Percentiles rank a stretch among this genome's conserved stretches.
phyloP scores from a whole-genome alignment of 2,888 invertebrate species.

The Hemistola chrysoprasaria region DNA sequence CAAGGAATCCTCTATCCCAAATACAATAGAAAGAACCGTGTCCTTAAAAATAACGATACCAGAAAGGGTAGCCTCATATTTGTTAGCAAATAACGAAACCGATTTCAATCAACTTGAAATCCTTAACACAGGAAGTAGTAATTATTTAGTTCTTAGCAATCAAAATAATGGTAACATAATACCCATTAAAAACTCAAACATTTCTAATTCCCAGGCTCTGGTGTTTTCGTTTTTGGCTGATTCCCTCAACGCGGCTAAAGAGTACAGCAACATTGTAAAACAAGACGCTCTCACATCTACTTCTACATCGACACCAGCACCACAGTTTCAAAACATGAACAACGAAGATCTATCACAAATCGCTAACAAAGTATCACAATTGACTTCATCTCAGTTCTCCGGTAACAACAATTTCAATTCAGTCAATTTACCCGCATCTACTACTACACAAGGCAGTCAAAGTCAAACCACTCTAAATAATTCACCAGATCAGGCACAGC shows the following conservation, averaged over 20 bases:
- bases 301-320: constrained; percentile 41
- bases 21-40: constrained; percentile 72
- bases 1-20: constrained; percentile 55
- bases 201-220: constrained; percentile 77
- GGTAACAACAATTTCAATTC: constrained; percentile 36
- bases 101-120: constrained; percentile 67
- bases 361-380: constrained; percentile 59
- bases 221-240: constrained; percentile 72
- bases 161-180: constrained; percentile 49
- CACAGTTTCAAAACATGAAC: constrained; percentile 52
- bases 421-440: constrained; percentile 27
- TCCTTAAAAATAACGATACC: constrained; percentile 74
- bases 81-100: constrained; percentile 57
- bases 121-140: constrained; percentile 70
- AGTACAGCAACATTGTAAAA: constrained; percentile 62
- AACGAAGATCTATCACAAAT: constrained; percentile 57
- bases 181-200: constrained; percentile 61
- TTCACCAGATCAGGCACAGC: constrained; percentile 26
- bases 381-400: constrained; percentile 65
- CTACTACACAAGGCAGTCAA: constrained; percentile 17
- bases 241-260: constrained; percentile 69
- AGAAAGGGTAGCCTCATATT: constrained; percentile 64
- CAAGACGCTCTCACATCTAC: constrained; percentile 47
- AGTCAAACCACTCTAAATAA: constrained; percentile 32
- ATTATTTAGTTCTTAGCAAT: constrained; percentile 67